phyloP scores from a whole-genome alignment of 2,113 vertebrate species.

The Asarcornis scutulata region DNA sequence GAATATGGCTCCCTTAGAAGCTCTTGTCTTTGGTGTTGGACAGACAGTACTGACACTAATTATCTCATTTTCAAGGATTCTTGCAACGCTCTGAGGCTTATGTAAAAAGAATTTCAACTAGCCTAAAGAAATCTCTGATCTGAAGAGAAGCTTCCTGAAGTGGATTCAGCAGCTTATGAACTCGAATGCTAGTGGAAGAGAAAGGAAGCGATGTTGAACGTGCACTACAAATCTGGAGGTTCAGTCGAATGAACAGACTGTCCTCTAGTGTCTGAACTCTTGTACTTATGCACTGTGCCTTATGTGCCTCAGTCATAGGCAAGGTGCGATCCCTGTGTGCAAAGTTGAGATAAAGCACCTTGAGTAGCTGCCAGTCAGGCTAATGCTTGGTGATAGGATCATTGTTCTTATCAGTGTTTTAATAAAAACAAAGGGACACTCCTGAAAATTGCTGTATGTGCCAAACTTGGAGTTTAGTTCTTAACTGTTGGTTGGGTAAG shows the following conservation, averaged over 20 bases:
- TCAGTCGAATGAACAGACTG: conserved; percentile 46
- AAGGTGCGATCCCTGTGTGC: conserved; percentile 23
- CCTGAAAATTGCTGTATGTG: conserved; percentile 55
- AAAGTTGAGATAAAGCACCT: conserved; percentile 62
- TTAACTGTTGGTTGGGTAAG: conserved; percentile 52
- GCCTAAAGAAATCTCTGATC: not conserved
- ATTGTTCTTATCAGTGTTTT: conserved; percentile 24
- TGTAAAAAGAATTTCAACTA: not conserved
- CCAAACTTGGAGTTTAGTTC: conserved; percentile 65
- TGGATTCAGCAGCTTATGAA: not conserved
- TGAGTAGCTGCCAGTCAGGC: conserved; percentile 69
- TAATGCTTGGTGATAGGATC: conserved; percentile 27
- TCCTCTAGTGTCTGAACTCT: conserved; percentile 71
- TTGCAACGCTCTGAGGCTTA: conserved; percentile 90
- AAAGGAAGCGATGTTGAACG: conserved; percentile 8
- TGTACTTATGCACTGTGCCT: conserved; percentile 77
- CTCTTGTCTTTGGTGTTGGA: conserved; percentile 93
- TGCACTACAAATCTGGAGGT: conserved; percentile 2
- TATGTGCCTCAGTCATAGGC: conserved; percentile 71
- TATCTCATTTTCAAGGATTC: conserved; percentile 94
- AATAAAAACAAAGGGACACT: conserved; percentile 49
- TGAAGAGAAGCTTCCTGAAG: conserved; percentile 31
- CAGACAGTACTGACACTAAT: conserved; percentile 92
- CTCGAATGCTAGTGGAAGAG: not conserved
- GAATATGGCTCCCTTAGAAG: conserved; percentile 95